phyloP scores from a whole-genome alignment of 2,888 invertebrate species.

The Epiblema foenella region DNA sequence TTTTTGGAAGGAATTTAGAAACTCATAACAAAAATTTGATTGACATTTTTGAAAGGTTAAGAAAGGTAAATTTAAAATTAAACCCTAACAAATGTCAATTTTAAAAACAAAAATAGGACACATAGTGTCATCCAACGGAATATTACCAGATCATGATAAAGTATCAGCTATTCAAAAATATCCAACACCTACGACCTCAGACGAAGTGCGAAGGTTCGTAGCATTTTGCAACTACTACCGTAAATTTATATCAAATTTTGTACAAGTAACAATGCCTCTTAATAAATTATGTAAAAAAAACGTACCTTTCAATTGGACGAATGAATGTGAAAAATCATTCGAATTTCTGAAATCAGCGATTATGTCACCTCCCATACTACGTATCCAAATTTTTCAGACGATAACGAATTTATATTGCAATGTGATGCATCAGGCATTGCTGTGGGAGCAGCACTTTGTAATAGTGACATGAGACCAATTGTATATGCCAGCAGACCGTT shows the following conservation, averaged over 20 bases:
- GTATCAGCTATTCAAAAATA: constrained; percentile 14
- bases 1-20: constrained; percentile 9
- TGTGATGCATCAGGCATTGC: background rate
- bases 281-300: background rate
- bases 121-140: constrained; percentile 21
- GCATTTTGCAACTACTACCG: too few species aligned
- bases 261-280: background rate
- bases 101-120: constrained; percentile 35
- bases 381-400: constrained; percentile 34
- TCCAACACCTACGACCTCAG: constrained; percentile 3
- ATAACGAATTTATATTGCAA: background rate
- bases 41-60: constrained; percentile 16
- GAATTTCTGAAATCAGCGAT: background rate
- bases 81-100: constrained; percentile 40
- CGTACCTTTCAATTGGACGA: background rate
- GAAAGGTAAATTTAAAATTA: constrained; percentile 36
- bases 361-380: constrained; percentile 13
- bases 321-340: background rate
- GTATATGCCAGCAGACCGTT: constrained; percentile 6
- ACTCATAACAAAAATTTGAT: constrained; percentile 11
- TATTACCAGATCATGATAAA: constrained; percentile 36
- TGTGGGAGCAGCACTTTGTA: background rate
- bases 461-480: constrained; percentile 6
- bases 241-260: background rate
- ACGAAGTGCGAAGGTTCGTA: background rate